Conservation (phyloP, 2,888 invertebrate species). For the Lutraria lutraria region DNA sequence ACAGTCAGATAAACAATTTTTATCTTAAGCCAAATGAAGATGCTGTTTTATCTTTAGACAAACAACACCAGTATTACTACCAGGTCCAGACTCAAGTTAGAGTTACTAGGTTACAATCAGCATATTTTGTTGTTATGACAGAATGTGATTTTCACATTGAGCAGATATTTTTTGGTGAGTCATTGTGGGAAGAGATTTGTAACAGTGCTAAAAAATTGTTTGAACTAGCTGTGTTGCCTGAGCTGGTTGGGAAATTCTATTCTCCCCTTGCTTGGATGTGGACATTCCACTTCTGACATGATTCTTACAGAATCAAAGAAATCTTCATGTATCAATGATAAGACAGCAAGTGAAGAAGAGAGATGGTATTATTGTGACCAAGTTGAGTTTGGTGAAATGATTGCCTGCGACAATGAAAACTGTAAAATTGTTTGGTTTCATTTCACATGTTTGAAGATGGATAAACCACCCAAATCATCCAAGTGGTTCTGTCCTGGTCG, state of each 20-base stretch:
- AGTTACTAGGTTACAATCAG: conserved; percentile 15
- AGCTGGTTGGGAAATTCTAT: conserved; percentile 57
- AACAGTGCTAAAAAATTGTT: conserved; percentile 35
- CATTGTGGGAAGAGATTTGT: conserved; percentile 31
- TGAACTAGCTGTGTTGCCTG: conserved; percentile 42
- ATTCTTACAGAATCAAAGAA: neutral
- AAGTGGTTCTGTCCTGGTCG: conserved; percentile 24
- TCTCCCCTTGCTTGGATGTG: neutral
- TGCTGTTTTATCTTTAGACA: neutral
- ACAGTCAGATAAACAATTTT: neutral
- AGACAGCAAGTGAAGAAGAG: conserved; percentile 10
- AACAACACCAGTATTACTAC: conserved; percentile 33
- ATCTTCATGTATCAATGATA: too few species aligned
- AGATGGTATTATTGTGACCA: conserved; percentile 54
- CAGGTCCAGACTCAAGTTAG: conserved; percentile 53
- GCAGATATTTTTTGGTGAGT: conserved; percentile 40
- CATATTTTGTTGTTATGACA: conserved; percentile 51
- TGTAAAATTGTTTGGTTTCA: conserved; percentile 71
- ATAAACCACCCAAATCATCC: conserved; percentile 33
- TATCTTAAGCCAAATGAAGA: conserved; percentile 5
- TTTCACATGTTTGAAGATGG: conserved; percentile 62
- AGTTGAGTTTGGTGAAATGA: conserved; percentile 57
- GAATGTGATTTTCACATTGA: conserved; percentile 34
- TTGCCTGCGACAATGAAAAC: conserved; percentile 68
- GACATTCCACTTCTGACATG: neutral